Base-by-base conservation (phyloP, 1,140 invertebrate species). In the Halesus radiatus region DNA sequence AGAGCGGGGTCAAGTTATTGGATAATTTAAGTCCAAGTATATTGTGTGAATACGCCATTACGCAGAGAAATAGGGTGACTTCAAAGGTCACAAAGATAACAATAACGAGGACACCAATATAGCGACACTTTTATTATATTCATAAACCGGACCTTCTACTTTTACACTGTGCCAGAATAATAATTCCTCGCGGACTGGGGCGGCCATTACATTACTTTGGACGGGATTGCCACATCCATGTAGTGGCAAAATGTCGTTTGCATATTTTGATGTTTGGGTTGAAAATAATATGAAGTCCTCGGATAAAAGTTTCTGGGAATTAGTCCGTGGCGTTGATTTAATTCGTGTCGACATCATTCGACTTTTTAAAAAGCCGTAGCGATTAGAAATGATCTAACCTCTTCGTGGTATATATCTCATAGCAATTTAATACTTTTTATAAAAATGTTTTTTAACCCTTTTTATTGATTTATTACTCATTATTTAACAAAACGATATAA, bases 71-170 rank as follows among this genome's bases (percentile, higher is more conserved):
- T 29, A 37, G 76, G 22, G 50, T 50, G 54, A 56, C 68, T 53
- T 29, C 29, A 53, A 79, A 73, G 70, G 66, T 26, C 66, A 73
- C 52, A 60, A 52, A 70, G 66, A 79, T 73, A 79, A 70, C 64
- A 60, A 60, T 60, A 79, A 79, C 60, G 77, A 60, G 52, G 37
- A 50, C 66, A 56, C 56, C 54, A 79, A 72, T 73, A 53, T 73
- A 53, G 77, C 66, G 53, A 58, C 77, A 73, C 77, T 79, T 79
- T 79, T 79, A 79, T 79, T 79, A 66, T 79, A 73, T 79, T 79
- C 77, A 79, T 79, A 79, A 79, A 79, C 66, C 68, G 77, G 77
- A 79, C 77, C 52, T 58, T 50, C 68, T 52, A 72, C 20, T 52
- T 18, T 72, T 20, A 15, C 68, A 23, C 37, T 75, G 37, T 70